These are phyloP conservation scores for Drosophila melanica DNA, from an alignment of 1,140 invertebrate species.

Conservation along the genomic window DNA sequence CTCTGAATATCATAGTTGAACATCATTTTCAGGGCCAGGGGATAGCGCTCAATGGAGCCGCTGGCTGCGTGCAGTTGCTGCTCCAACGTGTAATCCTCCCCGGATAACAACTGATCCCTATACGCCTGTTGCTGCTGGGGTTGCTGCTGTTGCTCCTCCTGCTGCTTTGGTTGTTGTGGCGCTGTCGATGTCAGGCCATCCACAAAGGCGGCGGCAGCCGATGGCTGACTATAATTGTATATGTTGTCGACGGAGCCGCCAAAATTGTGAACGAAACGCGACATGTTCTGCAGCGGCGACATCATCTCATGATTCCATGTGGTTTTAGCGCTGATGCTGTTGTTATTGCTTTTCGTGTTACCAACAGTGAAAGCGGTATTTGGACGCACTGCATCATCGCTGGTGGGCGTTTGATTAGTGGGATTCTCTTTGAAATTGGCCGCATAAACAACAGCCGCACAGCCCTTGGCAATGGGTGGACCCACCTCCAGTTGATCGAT, in stretches of 20 bases:
- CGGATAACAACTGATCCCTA: not conserved
- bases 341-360: not conserved
- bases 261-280: constrained; percentile 81
- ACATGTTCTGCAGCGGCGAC: constrained; percentile 83
- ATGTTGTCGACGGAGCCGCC: constrained; percentile 80
- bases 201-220: constrained; percentile 68
- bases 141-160: not conserved
- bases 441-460: constrained; percentile 92
- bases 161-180: constrained; percentile 18
- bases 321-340: constrained; percentile 15
- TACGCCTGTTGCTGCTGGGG: not conserved
- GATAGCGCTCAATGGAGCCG: constrained; percentile 84
- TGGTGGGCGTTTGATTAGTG: not conserved
- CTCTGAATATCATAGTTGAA: constrained; percentile 95
- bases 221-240: constrained; percentile 60
- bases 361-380: not conserved
- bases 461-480: constrained; percentile 91
- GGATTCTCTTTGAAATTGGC: constrained; percentile 85
- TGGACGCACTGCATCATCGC: not conserved
- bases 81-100: not conserved
- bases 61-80: not conserved
- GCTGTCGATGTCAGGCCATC: constrained; percentile 19
- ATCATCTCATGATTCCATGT: constrained; percentile 61
- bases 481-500: constrained; percentile 89
- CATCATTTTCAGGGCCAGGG: constrained; percentile 95